These are phyloP conservation scores for Bothrops jararaca DNA, from an alignment of 2,113 vertebrate species.

Conservation along the genomic window DNA sequence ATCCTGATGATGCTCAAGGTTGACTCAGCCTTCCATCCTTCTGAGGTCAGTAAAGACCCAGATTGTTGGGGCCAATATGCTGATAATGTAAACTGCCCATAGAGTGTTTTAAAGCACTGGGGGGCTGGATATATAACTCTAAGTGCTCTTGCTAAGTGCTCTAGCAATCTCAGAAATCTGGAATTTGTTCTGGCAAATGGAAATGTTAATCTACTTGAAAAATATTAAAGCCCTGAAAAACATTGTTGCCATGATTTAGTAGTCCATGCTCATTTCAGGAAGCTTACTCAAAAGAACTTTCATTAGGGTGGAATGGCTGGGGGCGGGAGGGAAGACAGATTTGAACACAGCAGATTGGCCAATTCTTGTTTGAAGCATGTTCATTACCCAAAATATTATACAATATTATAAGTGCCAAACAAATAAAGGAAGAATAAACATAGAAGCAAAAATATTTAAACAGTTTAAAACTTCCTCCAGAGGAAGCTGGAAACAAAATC, in stretches of 20 bases:
- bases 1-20: no score
- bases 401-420: not conserved
- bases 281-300: not conserved
- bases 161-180: not conserved
- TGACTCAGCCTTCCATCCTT: no score
- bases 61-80: no score
- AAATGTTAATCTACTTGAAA: not conserved
- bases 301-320: not conserved
- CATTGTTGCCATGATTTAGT: not conserved
- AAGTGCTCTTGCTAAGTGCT: no score
- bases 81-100: no score
- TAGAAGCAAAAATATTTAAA: not conserved
- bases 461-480: no score
- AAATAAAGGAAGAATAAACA: not conserved
- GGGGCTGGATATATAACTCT: no score
- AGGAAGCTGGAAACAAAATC: not conserved
- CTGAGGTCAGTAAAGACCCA: no score
- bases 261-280: not conserved
- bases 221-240: not conserved
- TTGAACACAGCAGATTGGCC: not conserved
- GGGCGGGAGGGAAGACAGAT: not conserved
- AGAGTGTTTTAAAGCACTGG: no score
- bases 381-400: not conserved
- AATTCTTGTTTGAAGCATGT: not conserved
- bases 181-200: accelerated